Conservation (phyloP, 2,797 vertebrate genomes). For the Neosilurus mollespiculum region DNA sequence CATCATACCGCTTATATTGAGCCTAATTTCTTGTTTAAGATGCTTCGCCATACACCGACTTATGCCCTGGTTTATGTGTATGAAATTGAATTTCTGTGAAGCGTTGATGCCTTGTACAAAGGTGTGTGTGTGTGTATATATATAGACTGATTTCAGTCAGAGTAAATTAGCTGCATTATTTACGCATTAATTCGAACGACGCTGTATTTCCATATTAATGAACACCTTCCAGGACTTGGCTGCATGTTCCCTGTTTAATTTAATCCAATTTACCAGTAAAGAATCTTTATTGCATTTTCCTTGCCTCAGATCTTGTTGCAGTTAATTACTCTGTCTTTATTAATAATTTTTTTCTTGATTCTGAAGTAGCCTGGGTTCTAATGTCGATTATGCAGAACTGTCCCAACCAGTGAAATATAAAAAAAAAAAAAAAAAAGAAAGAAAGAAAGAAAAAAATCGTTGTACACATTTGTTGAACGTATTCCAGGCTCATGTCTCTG, state of each 20-base stretch:
- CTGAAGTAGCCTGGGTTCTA: not conserved
- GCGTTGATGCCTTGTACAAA: not conserved
- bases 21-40: conserved; percentile 8
- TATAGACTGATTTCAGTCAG: conserved; percentile 6
- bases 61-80: not conserved
- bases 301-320: not conserved
- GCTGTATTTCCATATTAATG: conserved; percentile 20
- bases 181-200: not conserved
- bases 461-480: not conserved
- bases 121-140: not conserved
- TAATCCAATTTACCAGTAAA: conserved; percentile 24
- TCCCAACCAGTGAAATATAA: not conserved
- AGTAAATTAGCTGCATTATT: not conserved
- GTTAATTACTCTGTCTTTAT: conserved; percentile 11
- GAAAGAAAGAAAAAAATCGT: too few relatives aligned
- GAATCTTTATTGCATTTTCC: conserved; percentile 9
- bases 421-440: too few relatives aligned
- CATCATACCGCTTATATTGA: not conserved
- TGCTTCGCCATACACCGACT: not conserved
- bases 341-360: not conserved
- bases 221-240: conserved; percentile 22
- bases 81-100: conserved; percentile 8
- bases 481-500: not conserved
- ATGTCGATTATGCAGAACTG: too few relatives aligned
- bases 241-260: not conserved